Percentiles rank a stretch among this genome's conserved stretches.
Evolutionary conservation across 2,797 vertebrate species (phyloP).

Genomic region (Megalops cyprinoides): DNA sequence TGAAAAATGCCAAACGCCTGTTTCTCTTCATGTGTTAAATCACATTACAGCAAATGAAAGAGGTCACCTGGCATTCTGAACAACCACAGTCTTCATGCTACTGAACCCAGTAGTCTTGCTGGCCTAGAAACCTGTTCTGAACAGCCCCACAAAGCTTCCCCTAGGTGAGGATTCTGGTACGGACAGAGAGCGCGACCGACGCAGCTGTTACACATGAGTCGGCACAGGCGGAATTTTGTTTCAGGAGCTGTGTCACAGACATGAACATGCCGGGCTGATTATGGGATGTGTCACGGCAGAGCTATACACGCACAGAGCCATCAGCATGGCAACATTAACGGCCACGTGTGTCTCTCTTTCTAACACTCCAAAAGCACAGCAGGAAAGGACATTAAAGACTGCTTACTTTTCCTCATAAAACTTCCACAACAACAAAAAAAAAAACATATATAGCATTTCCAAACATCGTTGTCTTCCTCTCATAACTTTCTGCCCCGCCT

Average conservation of each 20-base stretch:
- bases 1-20: background rate
- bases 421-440: conserved; percentile 1
- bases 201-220: background rate
- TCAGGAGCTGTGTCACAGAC: background rate
- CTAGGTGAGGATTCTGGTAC: background rate
- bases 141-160: too few species aligned
- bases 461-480: conserved; percentile 31
- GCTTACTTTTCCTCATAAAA: conserved; percentile 12
- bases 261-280: background rate
- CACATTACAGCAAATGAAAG: background rate
- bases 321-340: background rate
- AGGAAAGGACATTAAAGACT: background rate
- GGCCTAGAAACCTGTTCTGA: background rate
- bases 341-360: background rate
- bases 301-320: background rate
- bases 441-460: conserved; percentile 10
- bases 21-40: background rate
- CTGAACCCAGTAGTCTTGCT: background rate
- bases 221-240: background rate
- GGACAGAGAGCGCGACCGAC: background rate
- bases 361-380: background rate
- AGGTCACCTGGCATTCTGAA: background rate
- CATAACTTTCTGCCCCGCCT: conserved; percentile 47
- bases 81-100: background rate
- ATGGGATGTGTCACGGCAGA: background rate